Evolutionary conservation across 1,140 invertebrate species (phyloP), one percentile per base, ranked within the genome.

Genomic region (Drosophila rhopaloa): DNA sequence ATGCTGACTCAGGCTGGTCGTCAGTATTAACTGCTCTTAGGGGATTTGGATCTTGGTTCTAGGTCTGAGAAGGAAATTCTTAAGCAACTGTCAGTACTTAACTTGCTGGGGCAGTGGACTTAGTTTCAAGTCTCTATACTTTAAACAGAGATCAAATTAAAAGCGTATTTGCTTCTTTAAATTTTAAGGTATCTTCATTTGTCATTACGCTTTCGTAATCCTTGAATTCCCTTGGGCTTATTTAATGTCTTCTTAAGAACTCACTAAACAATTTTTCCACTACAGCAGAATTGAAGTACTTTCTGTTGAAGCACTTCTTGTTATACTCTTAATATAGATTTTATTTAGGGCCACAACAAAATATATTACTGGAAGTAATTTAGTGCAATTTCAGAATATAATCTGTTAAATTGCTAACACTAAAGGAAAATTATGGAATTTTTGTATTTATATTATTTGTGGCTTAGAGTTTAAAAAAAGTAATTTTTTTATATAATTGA

Each of bases 1-100:
- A 76, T 65, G 72, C 54, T 76, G 47, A 76, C 73, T 67, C 62
- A 59, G 53, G 54, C 27, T 38, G 48, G 37, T 51, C 9, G 29
- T 44, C 19, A 32, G 54, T 38, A 58, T 76, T 76, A 76, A 57
- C 72, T 54, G 41, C 9, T 54, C 24, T 41, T 27, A 38, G 35
- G 71, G 47, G 60, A 76, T 65, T 65, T 55, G 55, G 50, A 59
- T 58, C 48, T 65, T 13, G 40, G 16, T 47, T 58, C 35, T 16
- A n/a, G 41, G n/a, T 27, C 40, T 71, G 43, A 35, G 11, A 37
- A 27, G 2, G n/a, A 29, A 71, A 58, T 71, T 57, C 67, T 38
- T 70, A 2, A 48, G 48, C 43, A 13, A 40, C 27, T 50, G 35
- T 40, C 35, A 0, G 43, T 55, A 35, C 16, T 66, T 66, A 50